Base-by-base conservation (phyloP, 2,797 vertebrate species). In the Intellagama lesueurii region DNA sequence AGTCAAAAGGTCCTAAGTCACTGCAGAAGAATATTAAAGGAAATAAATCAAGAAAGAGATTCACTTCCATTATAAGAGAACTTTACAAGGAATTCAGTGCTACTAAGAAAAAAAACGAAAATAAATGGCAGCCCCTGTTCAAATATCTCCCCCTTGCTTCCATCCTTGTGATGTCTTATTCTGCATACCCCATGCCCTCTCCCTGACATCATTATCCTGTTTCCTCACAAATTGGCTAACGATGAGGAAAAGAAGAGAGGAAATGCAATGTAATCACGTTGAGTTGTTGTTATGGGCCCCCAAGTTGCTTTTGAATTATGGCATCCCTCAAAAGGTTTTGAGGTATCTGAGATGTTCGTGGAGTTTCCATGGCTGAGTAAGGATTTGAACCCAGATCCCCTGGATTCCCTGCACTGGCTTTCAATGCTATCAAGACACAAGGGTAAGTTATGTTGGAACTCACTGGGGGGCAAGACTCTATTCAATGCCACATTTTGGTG, bases 31-130 rank as follows among this genome's bases (percentile, higher is more conserved):
- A 83, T 68, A 69, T 0, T 0, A 72, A 83, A 89, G 90, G 77
- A 0, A 52, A 92, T 16, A 89, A 91, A 76, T 87, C 73, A 3
- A 40, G 19, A 87, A 79, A 32, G 83, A 49, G 87, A 89, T 70
- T 16, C 60, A 0, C 4, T 11, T 69, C 1, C 14, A 5, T 60
- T 0, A 0, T 28, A 28, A 14, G 11, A 32, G n/a, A 81, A 64
- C 11, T 26, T 68, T 66, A 22, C 22, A 44, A 40, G 5, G 60
- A 68, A 82, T 22, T 26, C 32, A 82, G 81, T 3, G 5, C 22
- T 28, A n/a, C 60, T 82, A 26, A 44, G 19, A 64, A 17, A 44
- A 64, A 64, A 17, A 64, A 19, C 16, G 14, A 8, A 56, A 56
- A 56, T 12, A 40, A 64, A 60, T 4, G 19, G 52, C 28, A 24